Evolutionary conservation across 1,140 invertebrate species (phyloP).

Genomic region (Nebria ingens): DNA sequence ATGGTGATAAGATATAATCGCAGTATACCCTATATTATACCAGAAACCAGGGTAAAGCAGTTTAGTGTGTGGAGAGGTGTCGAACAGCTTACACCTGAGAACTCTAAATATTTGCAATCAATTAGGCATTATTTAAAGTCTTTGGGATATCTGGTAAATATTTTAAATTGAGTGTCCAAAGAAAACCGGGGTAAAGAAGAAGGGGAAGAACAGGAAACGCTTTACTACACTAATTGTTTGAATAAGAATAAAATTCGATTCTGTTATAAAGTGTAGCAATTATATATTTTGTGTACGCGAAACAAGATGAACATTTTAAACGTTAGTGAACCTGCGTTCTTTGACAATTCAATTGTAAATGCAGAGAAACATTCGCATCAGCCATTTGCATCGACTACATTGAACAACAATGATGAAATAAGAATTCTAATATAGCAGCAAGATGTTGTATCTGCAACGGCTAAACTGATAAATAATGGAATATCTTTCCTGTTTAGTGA

Average conservation of each 20-base stretch:
- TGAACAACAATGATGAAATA: slow-evolving; percentile 19
- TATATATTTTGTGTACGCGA: slow-evolving; percentile 4
- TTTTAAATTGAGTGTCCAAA: slow-evolving; percentile 11
- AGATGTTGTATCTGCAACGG: too few species aligned
- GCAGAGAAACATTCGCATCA: slow-evolving; percentile 28
- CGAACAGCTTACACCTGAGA: slow-evolving; percentile 17
- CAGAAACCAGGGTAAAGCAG: neutral
- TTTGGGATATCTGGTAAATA: neutral
- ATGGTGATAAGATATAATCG: neutral
- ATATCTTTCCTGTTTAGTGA: too few species aligned
- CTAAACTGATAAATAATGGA: too few species aligned
- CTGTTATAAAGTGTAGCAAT: slow-evolving; percentile 1
- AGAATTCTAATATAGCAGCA: slow-evolving; percentile 15
- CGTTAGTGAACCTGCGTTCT: slow-evolving; percentile 16
- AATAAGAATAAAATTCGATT: neutral
- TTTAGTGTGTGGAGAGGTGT: neutral
- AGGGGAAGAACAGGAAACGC: neutral
- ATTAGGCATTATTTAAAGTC: slow-evolving; percentile 11
- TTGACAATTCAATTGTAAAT: slow-evolving; percentile 24
- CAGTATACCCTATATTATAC: neutral
- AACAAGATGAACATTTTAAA: slow-evolving; percentile 15
- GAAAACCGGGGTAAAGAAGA: too few species aligned
- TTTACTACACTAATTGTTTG: neutral
- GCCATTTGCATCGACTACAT: slow-evolving; percentile 28
- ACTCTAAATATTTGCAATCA: slow-evolving; percentile 16